phyloP scores from a whole-genome alignment of 2,888 invertebrate species.

The Platycnemis pennipes region DNA sequence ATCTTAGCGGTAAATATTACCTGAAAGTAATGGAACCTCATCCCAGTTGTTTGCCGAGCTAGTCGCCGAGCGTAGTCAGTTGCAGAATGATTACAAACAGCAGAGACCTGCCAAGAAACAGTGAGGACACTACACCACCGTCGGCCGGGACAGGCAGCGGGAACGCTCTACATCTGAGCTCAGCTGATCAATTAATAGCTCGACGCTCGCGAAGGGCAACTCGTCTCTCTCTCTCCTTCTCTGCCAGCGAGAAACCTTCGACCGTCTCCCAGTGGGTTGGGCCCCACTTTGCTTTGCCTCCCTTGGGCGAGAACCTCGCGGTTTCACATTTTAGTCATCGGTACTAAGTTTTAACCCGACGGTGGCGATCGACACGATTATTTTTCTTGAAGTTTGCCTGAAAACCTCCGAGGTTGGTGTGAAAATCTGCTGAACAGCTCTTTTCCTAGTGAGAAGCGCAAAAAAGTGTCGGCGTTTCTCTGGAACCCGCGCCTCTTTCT shows the following conservation, averaged over 20 bases:
- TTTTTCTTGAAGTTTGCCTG: no score
- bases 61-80: background rate
- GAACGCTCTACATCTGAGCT: background rate
- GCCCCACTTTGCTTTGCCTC: background rate
- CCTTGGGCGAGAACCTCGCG: background rate
- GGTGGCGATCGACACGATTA: no score
- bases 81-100: background rate
- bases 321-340: background rate
- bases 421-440: no score
- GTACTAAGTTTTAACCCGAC: background rate
- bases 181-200: slow-evolving; percentile 3
- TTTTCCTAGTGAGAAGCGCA: background rate
- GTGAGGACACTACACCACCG: background rate
- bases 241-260: background rate
- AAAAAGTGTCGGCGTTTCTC: slow-evolving; percentile 6
- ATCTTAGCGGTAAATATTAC: background rate
- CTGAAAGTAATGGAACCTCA: background rate
- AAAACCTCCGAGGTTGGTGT: no score
- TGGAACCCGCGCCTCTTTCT: background rate
- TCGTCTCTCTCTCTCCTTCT: background rate
- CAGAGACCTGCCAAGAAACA: background rate
- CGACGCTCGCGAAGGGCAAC: background rate
- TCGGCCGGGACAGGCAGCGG: background rate
- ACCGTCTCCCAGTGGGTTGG: background rate
- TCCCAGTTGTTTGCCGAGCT: background rate